These are phyloP conservation scores for Anthopleura sola DNA, from an alignment of 64 coral and sea anemone species.

Conservation along the genomic window DNA sequence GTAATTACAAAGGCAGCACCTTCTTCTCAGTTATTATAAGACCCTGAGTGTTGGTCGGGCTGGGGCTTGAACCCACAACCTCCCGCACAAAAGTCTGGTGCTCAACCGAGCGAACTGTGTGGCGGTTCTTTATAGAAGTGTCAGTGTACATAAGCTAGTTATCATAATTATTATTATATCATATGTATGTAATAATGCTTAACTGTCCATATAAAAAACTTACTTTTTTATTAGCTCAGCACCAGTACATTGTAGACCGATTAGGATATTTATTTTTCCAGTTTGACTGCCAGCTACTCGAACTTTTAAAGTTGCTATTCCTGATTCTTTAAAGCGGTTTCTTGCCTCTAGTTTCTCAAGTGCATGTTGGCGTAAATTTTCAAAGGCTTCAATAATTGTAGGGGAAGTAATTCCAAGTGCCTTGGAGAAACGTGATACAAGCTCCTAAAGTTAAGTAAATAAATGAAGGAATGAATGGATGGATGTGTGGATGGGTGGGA, in stretches of 20 bases:
- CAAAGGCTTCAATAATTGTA: conserved; percentile 41
- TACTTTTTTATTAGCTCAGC: conserved; percentile 69
- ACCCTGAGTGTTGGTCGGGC: too few relatives aligned
- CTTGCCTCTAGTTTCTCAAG: conserved; percentile 56
- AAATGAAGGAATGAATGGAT: not conserved
- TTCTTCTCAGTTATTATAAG: too few relatives aligned
- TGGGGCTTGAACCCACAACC: too few relatives aligned
- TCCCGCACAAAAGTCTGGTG: too few relatives aligned
- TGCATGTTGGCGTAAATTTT: conserved; percentile 64
- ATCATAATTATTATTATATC: too few relatives aligned
- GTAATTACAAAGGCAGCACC: too few relatives aligned
- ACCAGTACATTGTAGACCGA: conserved; percentile 45
- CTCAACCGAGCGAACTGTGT: too few relatives aligned
- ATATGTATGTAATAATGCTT: too few relatives aligned
- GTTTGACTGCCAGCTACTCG: conserved; percentile 41
- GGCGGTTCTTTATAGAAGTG: too few relatives aligned
- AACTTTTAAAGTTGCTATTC: conserved; percentile 71
- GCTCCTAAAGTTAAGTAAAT: conserved; percentile 47
- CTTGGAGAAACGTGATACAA: conserved; percentile 46
- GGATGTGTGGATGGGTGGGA: too few relatives aligned
- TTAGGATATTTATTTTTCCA: conserved; percentile 59
- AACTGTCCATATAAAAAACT: too few relatives aligned
- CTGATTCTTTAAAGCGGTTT: conserved; percentile 52
- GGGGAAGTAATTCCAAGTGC: conserved; percentile 17
- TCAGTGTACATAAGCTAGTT: too few relatives aligned